Percentiles rank a stretch among this genome's conserved stretches.
phyloP scores from a whole-genome alignment of 2,113 vertebrate genomes.

The Corynorhinus townsendii region DNA sequence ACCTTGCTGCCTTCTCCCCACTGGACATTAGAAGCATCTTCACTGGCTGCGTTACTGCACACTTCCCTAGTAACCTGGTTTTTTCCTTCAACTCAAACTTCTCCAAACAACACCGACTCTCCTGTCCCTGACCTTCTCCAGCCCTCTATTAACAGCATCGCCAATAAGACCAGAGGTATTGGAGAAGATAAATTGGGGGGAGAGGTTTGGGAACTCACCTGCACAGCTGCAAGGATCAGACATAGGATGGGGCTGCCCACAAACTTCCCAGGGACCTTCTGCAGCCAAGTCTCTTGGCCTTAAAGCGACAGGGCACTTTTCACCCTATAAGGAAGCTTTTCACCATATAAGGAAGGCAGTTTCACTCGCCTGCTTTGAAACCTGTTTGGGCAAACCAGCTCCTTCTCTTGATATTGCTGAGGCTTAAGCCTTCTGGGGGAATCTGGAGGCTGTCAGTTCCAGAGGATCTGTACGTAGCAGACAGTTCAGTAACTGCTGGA shows the following conservation, averaged over 20 bases:
- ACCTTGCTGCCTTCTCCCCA: neutral
- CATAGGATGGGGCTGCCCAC: constrained; percentile 36
- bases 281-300: constrained; percentile 61
- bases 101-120: constrained; percentile 5
- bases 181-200: neutral
- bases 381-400: neutral
- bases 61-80: constrained; percentile 30
- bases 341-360: constrained; percentile 66
- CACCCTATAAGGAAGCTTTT: constrained; percentile 72
- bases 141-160: neutral
- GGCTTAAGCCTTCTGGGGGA: constrained; percentile 33
- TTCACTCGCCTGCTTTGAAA: constrained; percentile 23
- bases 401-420: neutral
- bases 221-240: constrained; percentile 44
- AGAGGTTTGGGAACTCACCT: constrained; percentile 58
- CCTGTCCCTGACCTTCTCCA: neutral
- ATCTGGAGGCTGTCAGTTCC: neutral
- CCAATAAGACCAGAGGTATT: neutral
- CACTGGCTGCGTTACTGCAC: neutral
- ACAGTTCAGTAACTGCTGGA: neutral
- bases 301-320: constrained; percentile 69
- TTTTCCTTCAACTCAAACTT: constrained; percentile 54
- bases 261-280: constrained; percentile 69
- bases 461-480: neutral
- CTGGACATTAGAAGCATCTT: constrained; percentile 25